These are phyloP conservation scores for Drosophila novamexicana DNA, from an alignment of 1,140 invertebrate species.

Conservation along the genomic window DNA sequence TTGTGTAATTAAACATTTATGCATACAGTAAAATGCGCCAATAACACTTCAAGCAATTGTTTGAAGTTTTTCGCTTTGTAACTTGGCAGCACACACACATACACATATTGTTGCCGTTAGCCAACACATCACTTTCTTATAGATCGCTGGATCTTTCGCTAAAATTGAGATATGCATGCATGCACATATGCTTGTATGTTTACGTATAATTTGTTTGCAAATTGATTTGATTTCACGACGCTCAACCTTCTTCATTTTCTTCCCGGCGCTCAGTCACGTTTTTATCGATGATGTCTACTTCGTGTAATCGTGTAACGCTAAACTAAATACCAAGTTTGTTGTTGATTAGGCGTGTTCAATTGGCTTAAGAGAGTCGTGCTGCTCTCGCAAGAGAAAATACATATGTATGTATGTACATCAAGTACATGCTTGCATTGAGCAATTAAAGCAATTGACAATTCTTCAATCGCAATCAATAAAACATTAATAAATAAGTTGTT, in stretches of 20 bases:
- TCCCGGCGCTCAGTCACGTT: slow-evolving; percentile 10
- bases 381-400: slow-evolving; percentile 1
- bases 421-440: slow-evolving; percentile 10
- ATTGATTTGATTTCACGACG: slow-evolving; percentile 20
- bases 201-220: slow-evolving; percentile 20
- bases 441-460: slow-evolving; percentile 25
- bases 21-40: neutral
- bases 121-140: neutral
- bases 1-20: slow-evolving; percentile 40
- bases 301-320: slow-evolving; percentile 3
- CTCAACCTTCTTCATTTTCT: neutral
- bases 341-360: neutral
- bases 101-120: neutral
- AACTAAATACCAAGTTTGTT: neutral
- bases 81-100: slow-evolving; percentile 45
- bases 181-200: neutral
- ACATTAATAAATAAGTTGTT: neutral
- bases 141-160: neutral
- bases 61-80: neutral
- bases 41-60: too few relatives aligned
- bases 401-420: neutral
- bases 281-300: neutral
- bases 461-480: slow-evolving; percentile 15
- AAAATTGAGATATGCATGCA: neutral
- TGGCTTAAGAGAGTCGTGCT: slow-evolving; percentile 14